Percentiles rank a stretch among this genome's conserved stretches.
phyloP scores from a whole-genome alignment of 2,113 vertebrate species.

The Psilopsiagon aurifrons region DNA sequence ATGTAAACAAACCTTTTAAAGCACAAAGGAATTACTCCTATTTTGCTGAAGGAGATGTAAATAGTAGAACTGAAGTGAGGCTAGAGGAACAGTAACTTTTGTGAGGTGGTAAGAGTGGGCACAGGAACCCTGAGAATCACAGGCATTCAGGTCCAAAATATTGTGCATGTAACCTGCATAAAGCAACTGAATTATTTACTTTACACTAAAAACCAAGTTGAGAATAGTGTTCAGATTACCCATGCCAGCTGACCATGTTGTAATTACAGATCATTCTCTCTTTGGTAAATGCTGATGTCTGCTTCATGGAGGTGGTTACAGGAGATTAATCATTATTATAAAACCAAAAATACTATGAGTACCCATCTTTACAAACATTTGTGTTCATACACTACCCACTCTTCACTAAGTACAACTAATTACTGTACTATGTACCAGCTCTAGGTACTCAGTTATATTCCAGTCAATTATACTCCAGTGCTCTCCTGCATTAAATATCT shows the following conservation, averaged over 20 bases:
- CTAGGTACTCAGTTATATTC: background rate
- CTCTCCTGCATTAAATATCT: background rate
- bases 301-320: background rate
- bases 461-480: background rate
- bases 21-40: background rate
- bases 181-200: background rate
- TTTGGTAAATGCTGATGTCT: background rate
- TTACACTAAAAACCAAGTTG: background rate
- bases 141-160: background rate
- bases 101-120: background rate
- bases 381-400: background rate
- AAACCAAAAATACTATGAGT: background rate
- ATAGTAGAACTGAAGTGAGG: background rate
- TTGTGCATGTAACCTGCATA: background rate
- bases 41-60: background rate
- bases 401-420: background rate
- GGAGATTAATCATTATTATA: background rate
- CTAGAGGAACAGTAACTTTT: background rate
- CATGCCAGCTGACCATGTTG: background rate
- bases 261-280: background rate
- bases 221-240: background rate
- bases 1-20: background rate
- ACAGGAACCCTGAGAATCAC: background rate
- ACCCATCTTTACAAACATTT: background rate
- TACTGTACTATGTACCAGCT: background rate